phyloP scores from a whole-genome alignment of 1,140 invertebrate species.

The Hirudo medicinalis region DNA sequence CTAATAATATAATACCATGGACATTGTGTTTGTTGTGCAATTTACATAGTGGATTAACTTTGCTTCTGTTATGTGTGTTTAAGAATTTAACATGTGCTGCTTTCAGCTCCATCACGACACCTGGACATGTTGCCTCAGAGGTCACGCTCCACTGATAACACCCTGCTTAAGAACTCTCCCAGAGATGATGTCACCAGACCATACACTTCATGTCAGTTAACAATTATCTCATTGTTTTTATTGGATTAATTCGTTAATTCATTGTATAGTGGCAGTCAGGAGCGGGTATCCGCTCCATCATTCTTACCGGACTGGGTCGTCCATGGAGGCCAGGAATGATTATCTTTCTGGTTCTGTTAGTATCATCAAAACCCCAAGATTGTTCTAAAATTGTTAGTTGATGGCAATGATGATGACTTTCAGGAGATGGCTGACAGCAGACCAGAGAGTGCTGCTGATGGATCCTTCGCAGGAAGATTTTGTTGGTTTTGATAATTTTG shows the following conservation, averaged over 20 bases:
- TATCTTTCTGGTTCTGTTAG: not conserved
- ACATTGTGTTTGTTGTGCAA: not conserved
- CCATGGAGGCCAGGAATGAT: slow-evolving; percentile 4
- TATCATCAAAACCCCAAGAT: not conserved
- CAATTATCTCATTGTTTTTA: not conserved
- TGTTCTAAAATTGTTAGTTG: not conserved
- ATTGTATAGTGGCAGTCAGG: not conserved
- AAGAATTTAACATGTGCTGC: not conserved
- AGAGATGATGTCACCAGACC: not conserved
- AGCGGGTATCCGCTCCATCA: not conserved
- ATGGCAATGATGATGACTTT: not conserved
- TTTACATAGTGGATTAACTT: not conserved
- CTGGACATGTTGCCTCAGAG: slow-evolving; percentile 13
- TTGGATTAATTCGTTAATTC: not conserved
- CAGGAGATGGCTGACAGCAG: not conserved
- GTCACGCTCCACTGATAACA: slow-evolving; percentile 16
- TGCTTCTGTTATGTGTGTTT: not conserved
- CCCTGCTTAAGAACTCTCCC: not conserved
- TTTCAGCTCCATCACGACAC: slow-evolving; percentile 13
- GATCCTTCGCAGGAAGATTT: slow-evolving; percentile 1
- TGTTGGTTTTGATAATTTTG: not conserved
- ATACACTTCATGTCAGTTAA: slow-evolving; percentile 8
- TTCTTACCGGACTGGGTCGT: not conserved
- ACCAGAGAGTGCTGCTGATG: slow-evolving; percentile 5
- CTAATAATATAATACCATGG: too few species aligned